Percentiles rank a stretch among this genome's conserved stretches.
phyloP scores from a whole-genome alignment of 1,140 invertebrate genomes.

The Cylas formicarius region DNA sequence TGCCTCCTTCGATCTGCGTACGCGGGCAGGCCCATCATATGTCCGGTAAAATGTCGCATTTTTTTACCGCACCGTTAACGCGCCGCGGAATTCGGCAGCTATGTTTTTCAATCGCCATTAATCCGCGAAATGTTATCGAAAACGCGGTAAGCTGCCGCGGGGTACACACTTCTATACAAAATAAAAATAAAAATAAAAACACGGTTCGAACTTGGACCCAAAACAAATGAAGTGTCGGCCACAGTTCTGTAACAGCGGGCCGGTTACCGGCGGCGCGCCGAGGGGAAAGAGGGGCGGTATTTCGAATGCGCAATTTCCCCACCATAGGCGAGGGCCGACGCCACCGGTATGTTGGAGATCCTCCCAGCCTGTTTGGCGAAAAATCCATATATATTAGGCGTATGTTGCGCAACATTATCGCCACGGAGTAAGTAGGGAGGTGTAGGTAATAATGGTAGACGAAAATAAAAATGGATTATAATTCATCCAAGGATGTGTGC shows the following conservation, averaged over 20 bases:
- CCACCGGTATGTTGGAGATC: conserved; percentile 23
- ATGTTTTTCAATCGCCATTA: neutral
- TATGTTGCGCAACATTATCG: conserved; percentile 32
- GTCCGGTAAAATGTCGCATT: too few relatives aligned
- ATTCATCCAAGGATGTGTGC: neutral
- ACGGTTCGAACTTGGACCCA: conserved; percentile 14
- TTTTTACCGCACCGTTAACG: too few relatives aligned
- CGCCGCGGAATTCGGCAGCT: too few relatives aligned
- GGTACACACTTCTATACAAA: neutral
- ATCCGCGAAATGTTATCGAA: neutral
- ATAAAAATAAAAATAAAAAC: conserved; percentile 5
- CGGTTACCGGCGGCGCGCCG: conserved; percentile 11
- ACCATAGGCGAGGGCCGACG: conserved; percentile 19
- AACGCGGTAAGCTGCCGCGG: too few relatives aligned
- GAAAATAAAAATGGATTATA: conserved; percentile 3
- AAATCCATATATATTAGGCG: conserved; percentile 27
- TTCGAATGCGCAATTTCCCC: conserved; percentile 38
- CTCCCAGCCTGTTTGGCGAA: conserved; percentile 22
- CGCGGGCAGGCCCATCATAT: too few relatives aligned
- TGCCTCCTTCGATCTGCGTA: conserved; percentile 13
- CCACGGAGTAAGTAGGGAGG: too few relatives aligned
- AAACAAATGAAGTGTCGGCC: conserved; percentile 32
- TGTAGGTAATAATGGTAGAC: too few relatives aligned
- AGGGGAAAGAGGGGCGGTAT: conserved; percentile 23
- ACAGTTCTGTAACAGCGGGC: conserved; percentile 22